Conservation (phyloP, 2,888 invertebrate genomes). For the Deroplatys truncata region DNA sequence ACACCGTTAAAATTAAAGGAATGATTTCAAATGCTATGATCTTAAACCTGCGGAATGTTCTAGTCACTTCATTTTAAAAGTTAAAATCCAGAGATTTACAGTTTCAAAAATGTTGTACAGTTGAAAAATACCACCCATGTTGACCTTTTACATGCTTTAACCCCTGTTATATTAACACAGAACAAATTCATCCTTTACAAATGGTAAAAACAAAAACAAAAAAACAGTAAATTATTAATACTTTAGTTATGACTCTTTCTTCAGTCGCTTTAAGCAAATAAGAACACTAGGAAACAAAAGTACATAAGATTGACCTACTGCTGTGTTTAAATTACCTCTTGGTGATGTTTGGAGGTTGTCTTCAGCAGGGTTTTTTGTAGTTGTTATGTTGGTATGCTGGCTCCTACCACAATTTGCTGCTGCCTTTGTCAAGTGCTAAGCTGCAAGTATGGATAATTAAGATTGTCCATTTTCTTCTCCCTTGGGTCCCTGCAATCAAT, state of each 20-base stretch:
- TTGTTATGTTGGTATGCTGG: slow-evolving; percentile 32
- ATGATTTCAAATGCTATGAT: not conserved
- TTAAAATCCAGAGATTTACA: not conserved
- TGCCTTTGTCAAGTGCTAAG: slow-evolving; percentile 52
- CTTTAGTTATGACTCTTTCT: not conserved
- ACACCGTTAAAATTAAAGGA: not conserved
- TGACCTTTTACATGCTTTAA: not conserved
- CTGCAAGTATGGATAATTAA: slow-evolving; percentile 68
- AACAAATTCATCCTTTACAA: not conserved
- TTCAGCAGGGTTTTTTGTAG: not conserved
- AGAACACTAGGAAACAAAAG: slow-evolving; percentile 2
- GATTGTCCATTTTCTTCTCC: slow-evolving; percentile 85
- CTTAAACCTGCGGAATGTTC: not conserved
- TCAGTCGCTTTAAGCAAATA: slow-evolving; percentile 6
- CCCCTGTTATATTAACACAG: not conserved
- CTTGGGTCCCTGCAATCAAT: slow-evolving; percentile 65
- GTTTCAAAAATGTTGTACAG: not conserved
- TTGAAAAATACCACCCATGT: not conserved
- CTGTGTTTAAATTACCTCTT: not conserved
- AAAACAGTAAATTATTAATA: not conserved
- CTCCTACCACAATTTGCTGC: slow-evolving; percentile 58
- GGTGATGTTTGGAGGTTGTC: not conserved
- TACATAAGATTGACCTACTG: slow-evolving; percentile 15
- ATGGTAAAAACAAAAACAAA: not conserved
- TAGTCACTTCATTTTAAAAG: not conserved